phyloP scores from a whole-genome alignment of 1,140 invertebrate genomes.

The Lepeophtheirus salmonis region DNA sequence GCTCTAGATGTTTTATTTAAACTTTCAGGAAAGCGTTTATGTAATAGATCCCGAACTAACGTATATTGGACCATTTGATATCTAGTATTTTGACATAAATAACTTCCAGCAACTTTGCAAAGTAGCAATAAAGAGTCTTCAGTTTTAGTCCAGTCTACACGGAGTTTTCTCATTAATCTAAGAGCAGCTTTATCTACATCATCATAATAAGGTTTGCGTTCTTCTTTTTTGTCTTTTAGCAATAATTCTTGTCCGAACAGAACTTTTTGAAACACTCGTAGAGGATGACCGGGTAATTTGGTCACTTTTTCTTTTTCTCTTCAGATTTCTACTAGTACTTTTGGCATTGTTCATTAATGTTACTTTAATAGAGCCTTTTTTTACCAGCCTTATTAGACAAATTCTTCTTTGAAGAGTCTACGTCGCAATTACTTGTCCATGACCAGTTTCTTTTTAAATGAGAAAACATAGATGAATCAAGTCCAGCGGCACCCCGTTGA shows the following conservation, averaged over 20 bases:
- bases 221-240: slow-evolving; percentile 17
- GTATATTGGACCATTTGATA: slow-evolving; percentile 31
- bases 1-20: slow-evolving; percentile 47
- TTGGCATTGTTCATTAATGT: too few relatives aligned
- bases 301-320: background rate
- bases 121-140: slow-evolving; percentile 46
- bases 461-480: slow-evolving; percentile 21
- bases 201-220: slow-evolving; percentile 35
- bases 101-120: slow-evolving; percentile 42
- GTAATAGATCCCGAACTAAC: slow-evolving; percentile 41
- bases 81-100: slow-evolving; percentile 36
- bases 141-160: slow-evolving; percentile 28
- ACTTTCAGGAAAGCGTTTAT: slow-evolving; percentile 29
- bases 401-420: background rate
- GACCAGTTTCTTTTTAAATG: slow-evolving; percentile 50
- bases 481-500: slow-evolving; percentile 44
- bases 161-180: slow-evolving; percentile 39
- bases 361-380: too few relatives aligned
- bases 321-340: background rate
- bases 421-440: slow-evolving; percentile 25
- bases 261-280: background rate
- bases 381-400: too few relatives aligned
- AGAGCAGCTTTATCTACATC: slow-evolving; percentile 44
- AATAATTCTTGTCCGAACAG: background rate
- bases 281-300: background rate